These are phyloP conservation scores for Chrysomela aeneicollis DNA, from an alignment of 2,888 invertebrate species.

Conservation along the genomic window DNA sequence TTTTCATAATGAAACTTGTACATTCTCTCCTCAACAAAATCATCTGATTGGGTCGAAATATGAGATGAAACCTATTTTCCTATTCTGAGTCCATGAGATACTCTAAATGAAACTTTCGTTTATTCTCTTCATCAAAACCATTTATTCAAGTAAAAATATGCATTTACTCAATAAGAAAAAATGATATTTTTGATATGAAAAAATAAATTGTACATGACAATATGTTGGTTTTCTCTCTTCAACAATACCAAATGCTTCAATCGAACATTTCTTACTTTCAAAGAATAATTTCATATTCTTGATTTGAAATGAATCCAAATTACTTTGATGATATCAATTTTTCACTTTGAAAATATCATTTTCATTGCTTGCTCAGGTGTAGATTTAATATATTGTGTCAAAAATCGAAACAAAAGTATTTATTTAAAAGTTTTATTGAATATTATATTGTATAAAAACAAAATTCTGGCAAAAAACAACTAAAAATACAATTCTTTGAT, in stretches of 20 bases:
- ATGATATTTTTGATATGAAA: conserved; percentile 9
- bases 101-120: conserved; percentile 8
- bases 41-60: conserved; percentile 4
- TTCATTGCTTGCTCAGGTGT: conserved; percentile 10
- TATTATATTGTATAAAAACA: conserved; percentile 8
- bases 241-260: conserved; percentile 4
- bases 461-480: conserved; percentile 6
- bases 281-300: conserved; percentile 9
- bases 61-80: conserved; percentile 7
- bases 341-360: conserved; percentile 9
- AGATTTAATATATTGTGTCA: background rate
- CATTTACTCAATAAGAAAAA: background rate
- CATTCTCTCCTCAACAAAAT: conserved; percentile 11
- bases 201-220: conserved; percentile 3
- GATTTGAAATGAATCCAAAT: conserved; percentile 13
- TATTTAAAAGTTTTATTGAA: conserved; percentile 11
- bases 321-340: background rate
- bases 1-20: conserved; percentile 3
- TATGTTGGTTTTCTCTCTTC: conserved; percentile 4
- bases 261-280: conserved; percentile 10
- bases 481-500: conserved; percentile 7
- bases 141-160: conserved; percentile 9
- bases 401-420: conserved; percentile 15
- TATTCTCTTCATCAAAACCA: conserved; percentile 10
- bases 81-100: conserved; percentile 5